A percentile compares a stretch with the other conserved stretches of the same genome.
phyloP scores from a whole-genome alignment of 92 coral and sea anemone genomes.

The Micromussa lordhowensis region DNA sequence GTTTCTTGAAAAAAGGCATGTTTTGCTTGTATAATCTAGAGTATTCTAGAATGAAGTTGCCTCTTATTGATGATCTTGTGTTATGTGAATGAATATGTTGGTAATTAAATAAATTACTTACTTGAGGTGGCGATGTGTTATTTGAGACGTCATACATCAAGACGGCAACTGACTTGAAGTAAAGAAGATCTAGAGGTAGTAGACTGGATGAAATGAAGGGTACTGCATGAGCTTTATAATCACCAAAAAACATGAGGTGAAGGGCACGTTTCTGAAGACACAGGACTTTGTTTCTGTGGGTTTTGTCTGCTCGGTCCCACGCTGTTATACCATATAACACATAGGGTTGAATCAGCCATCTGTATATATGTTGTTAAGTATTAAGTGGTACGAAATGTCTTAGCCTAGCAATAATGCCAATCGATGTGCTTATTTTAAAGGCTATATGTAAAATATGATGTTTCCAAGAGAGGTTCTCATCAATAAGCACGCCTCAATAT shows the following conservation, averaged over 20 bases:
- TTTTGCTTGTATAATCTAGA: constrained; percentile 51
- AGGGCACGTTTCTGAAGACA: constrained; percentile 52
- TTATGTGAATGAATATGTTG: constrained; percentile 33
- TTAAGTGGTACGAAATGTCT: constrained; percentile 49
- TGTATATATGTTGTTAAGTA: constrained; percentile 35
- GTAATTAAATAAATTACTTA: constrained; percentile 33
- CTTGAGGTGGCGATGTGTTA: constrained; percentile 18
- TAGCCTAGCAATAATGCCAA: constrained; percentile 27
- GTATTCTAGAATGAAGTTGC: constrained; percentile 24
- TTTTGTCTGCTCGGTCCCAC: constrained; percentile 50
- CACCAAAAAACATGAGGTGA: background rate
- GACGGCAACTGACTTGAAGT: constrained; percentile 29
- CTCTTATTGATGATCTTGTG: constrained; percentile 50
- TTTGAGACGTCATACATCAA: constrained; percentile 57
- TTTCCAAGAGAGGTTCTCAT: constrained; percentile 46
- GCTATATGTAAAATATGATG: constrained; percentile 52
- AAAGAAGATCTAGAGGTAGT: constrained; percentile 32
- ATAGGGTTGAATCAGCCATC: constrained; percentile 53
- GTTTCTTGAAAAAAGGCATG: constrained; percentile 22
- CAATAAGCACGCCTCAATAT: constrained; percentile 51
- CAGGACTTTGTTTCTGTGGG: constrained; percentile 30
- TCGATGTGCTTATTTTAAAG: constrained; percentile 52
- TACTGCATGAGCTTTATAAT: constrained; percentile 25
- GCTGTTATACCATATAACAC: constrained; percentile 19
- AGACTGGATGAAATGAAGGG: constrained; percentile 21